A percentile compares a stretch with the other conserved stretches of the same genome.
Evolutionary conservation across 2,888 invertebrate genomes (phyloP).

Genomic region (Heliconius ethilla): DNA sequence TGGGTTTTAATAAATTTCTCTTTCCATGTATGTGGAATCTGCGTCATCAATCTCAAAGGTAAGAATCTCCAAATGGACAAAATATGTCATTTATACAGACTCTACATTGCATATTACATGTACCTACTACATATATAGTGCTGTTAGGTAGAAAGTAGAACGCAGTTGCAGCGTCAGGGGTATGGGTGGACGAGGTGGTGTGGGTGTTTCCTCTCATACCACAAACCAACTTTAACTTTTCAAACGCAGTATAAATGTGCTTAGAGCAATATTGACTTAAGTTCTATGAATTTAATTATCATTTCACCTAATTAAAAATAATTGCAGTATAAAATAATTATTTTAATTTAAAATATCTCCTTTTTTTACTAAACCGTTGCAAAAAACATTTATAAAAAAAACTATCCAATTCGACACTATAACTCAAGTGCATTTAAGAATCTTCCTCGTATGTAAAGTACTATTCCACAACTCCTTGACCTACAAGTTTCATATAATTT

Average conservation of each 20-base stretch:
- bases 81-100: conserved; percentile 9
- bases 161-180: conserved; percentile 37
- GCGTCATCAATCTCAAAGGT: neutral
- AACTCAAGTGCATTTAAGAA: neutral
- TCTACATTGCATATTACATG: neutral
- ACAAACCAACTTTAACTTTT: neutral
- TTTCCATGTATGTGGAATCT: neutral
- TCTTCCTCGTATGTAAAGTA: neutral
- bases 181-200: conserved; percentile 16
- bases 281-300: neutral
- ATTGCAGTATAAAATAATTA: neutral
- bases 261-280: neutral
- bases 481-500: conserved; percentile 42
- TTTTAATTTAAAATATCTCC: neutral
- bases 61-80: neutral
- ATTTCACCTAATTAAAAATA: neutral
- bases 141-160: conserved; percentile 26
- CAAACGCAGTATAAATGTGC: conserved; percentile 10
- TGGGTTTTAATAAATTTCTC: conserved; percentile 22
- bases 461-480: conserved; percentile 2
- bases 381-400: neutral
- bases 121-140: neutral
- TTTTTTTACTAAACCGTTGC: neutral
- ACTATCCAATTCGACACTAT: neutral
- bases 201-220: conserved; percentile 24